These are phyloP conservation scores for Ramphastos sulfuratus DNA, from an alignment of 2,113 vertebrate genomes.

Conservation along the genomic window DNA sequence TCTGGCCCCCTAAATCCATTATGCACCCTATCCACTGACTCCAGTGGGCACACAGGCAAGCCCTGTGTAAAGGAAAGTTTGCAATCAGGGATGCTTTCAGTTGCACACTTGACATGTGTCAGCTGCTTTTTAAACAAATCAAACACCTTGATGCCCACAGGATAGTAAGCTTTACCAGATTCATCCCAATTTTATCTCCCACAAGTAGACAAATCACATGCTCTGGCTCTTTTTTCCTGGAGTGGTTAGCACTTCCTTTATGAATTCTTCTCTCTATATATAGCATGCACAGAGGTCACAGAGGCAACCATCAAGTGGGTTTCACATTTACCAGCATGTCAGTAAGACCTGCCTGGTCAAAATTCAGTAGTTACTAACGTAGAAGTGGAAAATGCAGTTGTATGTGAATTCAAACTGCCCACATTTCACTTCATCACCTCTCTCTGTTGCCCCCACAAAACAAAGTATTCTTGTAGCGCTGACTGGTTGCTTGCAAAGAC, in stretches of 20 bases:
- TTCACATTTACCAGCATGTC: neutral
- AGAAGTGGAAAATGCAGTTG: neutral
- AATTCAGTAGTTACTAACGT: neutral
- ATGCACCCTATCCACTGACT: neutral
- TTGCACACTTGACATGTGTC: neutral
- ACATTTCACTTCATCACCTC: neutral
- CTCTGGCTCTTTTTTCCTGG: neutral
- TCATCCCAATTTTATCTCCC: neutral
- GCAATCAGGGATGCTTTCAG: neutral
- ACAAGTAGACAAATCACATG: neutral
- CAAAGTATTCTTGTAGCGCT: neutral
- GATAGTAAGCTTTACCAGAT: neutral
- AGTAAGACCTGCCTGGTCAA: neutral
- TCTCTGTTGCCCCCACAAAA: neutral
- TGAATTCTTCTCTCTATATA: neutral
- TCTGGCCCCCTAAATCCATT: neutral
- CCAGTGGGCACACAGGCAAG: neutral
- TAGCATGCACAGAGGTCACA: neutral
- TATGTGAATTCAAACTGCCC: neutral
- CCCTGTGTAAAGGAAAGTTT: neutral
- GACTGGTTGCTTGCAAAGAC: neutral
- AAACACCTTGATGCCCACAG: neutral
- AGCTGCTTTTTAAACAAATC: constrained; percentile 1
- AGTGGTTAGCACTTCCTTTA: neutral
- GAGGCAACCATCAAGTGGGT: neutral